phyloP scores from a whole-genome alignment of 2,888 invertebrate genomes.

The Syrphus vitripennis region DNA sequence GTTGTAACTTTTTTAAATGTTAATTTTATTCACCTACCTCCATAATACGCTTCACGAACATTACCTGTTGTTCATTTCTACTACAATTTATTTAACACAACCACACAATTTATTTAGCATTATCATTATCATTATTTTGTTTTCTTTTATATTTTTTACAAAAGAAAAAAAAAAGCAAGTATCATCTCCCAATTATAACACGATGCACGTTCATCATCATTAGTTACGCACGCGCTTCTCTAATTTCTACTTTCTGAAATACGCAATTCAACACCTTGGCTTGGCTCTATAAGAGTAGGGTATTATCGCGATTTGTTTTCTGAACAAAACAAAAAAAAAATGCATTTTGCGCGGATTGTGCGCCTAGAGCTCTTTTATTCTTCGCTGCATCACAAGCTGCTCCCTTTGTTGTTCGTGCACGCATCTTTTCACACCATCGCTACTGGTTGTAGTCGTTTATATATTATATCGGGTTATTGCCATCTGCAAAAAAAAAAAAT shows the following conservation, averaged over 20 bases:
- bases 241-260: neutral
- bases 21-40: too few species aligned
- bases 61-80: too few species aligned
- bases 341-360: conserved; percentile 5
- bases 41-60: too few species aligned
- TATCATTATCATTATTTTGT: too few species aligned
- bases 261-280: conserved; percentile 3
- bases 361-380: conserved; percentile 13
- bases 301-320: conserved; percentile 47
- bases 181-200: neutral
- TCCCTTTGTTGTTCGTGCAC: conserved; percentile 50
- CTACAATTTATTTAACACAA: too few species aligned
- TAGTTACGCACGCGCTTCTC: conserved; percentile 15
- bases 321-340: neutral
- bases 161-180: neutral
- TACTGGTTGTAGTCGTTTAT: neutral
- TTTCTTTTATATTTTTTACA: neutral
- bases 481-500: conserved; percentile 31
- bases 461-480: conserved; percentile 44
- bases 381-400: neutral
- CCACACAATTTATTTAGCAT: too few species aligned
- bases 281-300: neutral
- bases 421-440: conserved; percentile 67
- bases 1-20: too few species aligned
- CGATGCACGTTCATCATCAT: conserved; percentile 26